These are phyloP conservation scores for Mormyrops boulengeri DNA, from an alignment of 2,797 vertebrate species.

Conservation along the genomic window DNA sequence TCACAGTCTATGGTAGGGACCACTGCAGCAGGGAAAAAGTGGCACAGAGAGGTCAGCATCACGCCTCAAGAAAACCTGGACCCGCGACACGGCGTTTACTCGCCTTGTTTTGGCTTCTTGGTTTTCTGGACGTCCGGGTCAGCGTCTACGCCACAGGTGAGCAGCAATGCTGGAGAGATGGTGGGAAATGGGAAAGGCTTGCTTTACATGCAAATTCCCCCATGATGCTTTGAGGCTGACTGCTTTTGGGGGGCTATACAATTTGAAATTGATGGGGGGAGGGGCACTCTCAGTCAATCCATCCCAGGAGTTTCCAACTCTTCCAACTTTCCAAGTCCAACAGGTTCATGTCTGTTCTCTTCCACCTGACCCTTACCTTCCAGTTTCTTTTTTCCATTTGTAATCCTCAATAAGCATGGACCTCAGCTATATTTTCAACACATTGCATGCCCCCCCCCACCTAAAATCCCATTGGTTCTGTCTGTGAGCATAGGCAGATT, in stretches of 20 bases:
- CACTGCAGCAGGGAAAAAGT: constrained; percentile 51
- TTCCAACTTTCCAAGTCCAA: no score
- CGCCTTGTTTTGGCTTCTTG: constrained; percentile 86
- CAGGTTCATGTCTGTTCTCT: not conserved
- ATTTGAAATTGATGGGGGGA: not conserved
- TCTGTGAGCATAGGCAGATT: not conserved
- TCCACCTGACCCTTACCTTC: not conserved
- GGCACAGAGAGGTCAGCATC: not conserved
- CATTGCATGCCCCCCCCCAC: not conserved
- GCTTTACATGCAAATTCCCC: not conserved
- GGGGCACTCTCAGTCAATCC: not conserved
- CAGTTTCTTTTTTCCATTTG: not conserved
- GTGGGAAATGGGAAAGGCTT: constrained; percentile 26
- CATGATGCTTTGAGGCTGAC: not conserved
- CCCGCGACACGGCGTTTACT: constrained; percentile 33
- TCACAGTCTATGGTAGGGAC: constrained; percentile 84
- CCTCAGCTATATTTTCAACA: not conserved
- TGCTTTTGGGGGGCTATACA: not conserved
- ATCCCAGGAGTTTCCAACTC: not conserved
- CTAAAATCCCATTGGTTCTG: not conserved
- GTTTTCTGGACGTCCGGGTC: constrained; percentile 74
- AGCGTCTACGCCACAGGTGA: constrained; percentile 62
- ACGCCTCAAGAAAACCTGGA: not conserved
- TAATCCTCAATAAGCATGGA: not conserved
- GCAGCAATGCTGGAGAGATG: constrained; percentile 66